Evolutionary conservation across 2,113 vertebrate species (phyloP), one percentile per base, ranked within the genome.

Genomic region (Oceanites oceanicus): DNA sequence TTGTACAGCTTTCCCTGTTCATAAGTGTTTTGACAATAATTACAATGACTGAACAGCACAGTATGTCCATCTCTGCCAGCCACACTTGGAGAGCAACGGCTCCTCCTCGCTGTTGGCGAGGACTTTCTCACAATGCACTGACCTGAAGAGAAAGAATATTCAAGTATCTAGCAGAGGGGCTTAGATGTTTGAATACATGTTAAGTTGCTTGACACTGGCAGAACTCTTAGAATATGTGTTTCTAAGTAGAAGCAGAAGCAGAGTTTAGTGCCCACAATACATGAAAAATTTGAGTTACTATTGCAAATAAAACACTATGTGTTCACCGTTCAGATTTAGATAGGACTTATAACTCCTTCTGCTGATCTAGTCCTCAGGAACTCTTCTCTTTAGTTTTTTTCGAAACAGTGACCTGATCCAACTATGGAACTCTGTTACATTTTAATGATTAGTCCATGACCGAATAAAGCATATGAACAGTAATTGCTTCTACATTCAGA

Each of bases 21-120:
- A 0, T 19, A 36, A 63, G 30, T 20, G 50, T 32, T 42, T 13
- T 14, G 50, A 32, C n/a, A n/a, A 10, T 15, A 63, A 32, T 4
- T 3, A 8, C 3, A 23, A n/a, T 1, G 10, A n/a, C 65, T 12
- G 59, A 36, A 3, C 45, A 36, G 78, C 2, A 6, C 52, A 9
- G 34, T 2, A 7, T 2, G 40, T 6, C 61, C 67, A 26, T 1
- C 61, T 10, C 82, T 40, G 45, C 52, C 1, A 18, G 53, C n/a
- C 68, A n/a, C 23, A 4, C 10, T 2, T n/a, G 38, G 15, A 45
- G 58, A 42, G 59, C 78, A 26, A 21, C 20, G 11, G 58, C 59
- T 42, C 2, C 84, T 38, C 10, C 42, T 6, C 9, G 29, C 25
- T n/a, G n/a, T n/a, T n/a, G 30, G 15, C 11, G 15, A 40, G 50